Evolutionary conservation across 2,888 invertebrate genomes (phyloP), one percentile per base, ranked within the genome.

Genomic region (Ernsta delagoae): DNA sequence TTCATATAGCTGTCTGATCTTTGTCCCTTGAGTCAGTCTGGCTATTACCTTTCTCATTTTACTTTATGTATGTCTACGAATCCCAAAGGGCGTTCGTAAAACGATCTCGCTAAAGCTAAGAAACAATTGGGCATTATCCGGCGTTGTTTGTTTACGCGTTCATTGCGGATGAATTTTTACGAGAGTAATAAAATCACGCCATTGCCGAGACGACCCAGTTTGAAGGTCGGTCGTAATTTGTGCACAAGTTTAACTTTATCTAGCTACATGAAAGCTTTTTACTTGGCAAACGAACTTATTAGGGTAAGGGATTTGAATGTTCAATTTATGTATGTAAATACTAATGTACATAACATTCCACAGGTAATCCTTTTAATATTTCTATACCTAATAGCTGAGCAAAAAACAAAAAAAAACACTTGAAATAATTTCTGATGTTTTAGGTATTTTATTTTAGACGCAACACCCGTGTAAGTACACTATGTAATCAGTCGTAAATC

Each of bases 91-190:
- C 59, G 12, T 43, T 71, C 63, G 70, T 73, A 75, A 75, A 75
- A 70, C 72, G 74, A 74, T 73, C 71, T 70, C 70, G 70, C 68
- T 73, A 71, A 75, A 72, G 72, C 73, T 71, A 64, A 59, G 66
- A 73, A 75, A 75, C 73, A 78, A 74, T 76, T 75, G 73, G 72
- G 73, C 72, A 73, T 73, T 75, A 75, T 71, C 67, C 65, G 64
- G 64, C 68, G 71, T 73, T 72, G 72, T 72, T 71, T 74, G 72
- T 73, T 75, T 74, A 75, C 71, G 73, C 66, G 70, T 75, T 70
- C 70, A 73, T 72, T 70, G 71, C 59, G 59, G 59, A 68, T 71
- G 65, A 70, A 70, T 74, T 74, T 73, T 57, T 71, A 75, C 73
- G 67, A 67, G 53, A 31, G 34, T 36, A 60, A 61, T 67, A 61